Evolutionary conservation across 1,140 invertebrate species (phyloP).

Genomic region (Ceratitis capitata): DNA sequence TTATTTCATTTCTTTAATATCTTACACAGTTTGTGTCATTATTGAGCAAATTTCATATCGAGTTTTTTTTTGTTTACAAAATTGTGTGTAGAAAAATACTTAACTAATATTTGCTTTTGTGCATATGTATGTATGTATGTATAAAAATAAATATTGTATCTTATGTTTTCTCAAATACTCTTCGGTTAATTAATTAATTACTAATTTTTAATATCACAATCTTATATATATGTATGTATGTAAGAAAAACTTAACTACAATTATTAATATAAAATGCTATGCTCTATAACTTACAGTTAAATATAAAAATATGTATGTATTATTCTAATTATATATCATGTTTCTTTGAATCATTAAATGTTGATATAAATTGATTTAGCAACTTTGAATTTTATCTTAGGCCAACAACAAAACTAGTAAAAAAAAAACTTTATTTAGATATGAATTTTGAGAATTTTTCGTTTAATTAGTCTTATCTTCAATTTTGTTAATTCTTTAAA

Average conservation of each 20-base stretch:
- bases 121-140: background rate
- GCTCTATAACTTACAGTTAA: background rate
- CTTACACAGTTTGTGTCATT: background rate
- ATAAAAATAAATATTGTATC: slow-evolving; percentile 16
- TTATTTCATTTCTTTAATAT: background rate
- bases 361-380: slow-evolving; percentile 22
- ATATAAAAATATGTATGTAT: background rate
- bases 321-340: background rate
- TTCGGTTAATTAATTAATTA: background rate
- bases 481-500: background rate
- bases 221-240: no score
- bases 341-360: background rate
- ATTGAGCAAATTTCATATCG: background rate
- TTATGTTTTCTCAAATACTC: slow-evolving; percentile 33
- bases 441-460: background rate
- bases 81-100: background rate
- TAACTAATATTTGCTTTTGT: background rate
- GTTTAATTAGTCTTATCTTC: background rate
- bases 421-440: slow-evolving; percentile 27
- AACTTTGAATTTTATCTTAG: background rate
- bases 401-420: background rate
- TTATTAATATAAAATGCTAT: background rate
- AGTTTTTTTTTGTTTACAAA: background rate
- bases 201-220: slow-evolving; percentile 29
- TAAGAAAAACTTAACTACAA: slow-evolving; percentile 29